Conservation (phyloP, 2,113 vertebrate genomes). For the Daphoenositta chrysoptera region DNA sequence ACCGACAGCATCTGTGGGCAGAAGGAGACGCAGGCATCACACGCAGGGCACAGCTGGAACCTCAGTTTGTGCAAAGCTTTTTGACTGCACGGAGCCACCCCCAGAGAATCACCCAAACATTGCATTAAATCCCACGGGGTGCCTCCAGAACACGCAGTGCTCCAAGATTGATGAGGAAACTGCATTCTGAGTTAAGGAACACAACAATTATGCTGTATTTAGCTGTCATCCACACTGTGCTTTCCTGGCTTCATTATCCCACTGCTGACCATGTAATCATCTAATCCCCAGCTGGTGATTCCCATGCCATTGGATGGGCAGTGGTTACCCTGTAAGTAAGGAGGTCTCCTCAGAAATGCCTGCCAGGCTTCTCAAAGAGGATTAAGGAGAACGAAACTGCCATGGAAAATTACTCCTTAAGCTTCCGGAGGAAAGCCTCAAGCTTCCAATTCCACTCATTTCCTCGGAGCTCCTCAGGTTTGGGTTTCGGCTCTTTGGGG, state of each 20-base stretch:
- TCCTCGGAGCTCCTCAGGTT: background rate
- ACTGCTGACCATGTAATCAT: background rate
- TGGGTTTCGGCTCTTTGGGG: background rate
- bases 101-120: background rate
- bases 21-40: accelerated
- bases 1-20: background rate
- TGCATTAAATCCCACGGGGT: background rate
- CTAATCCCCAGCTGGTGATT: background rate
- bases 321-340: background rate
- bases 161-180: background rate
- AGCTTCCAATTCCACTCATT: background rate
- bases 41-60: background rate
- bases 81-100: background rate
- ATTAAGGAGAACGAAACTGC: background rate
- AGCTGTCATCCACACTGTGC: background rate
- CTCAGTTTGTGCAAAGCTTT: background rate
- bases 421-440: background rate
- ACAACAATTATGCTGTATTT: background rate
- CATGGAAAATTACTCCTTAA: background rate
- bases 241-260: background rate
- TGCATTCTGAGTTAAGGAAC: background rate
- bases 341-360: background rate
- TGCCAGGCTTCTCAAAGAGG: background rate
- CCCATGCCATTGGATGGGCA: background rate
- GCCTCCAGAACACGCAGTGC: background rate